Percentiles rank a stretch among this genome's conserved stretches.
Conservation (phyloP, 2,113 vertebrate species). For the Psittacula cyanocephala region DNA sequence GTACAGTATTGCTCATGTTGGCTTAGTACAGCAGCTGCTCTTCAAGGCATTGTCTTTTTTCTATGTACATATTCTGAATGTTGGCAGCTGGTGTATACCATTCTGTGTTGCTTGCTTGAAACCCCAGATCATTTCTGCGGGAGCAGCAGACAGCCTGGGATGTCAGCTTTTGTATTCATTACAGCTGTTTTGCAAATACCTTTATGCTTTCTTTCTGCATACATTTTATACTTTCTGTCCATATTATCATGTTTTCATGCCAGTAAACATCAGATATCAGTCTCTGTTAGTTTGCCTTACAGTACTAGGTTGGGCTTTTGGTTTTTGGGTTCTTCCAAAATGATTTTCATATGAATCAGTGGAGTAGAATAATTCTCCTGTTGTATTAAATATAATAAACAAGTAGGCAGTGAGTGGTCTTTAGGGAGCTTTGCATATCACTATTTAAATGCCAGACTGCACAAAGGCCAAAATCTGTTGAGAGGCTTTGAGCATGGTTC, state of each 20-base stretch:
- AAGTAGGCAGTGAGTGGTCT: not conserved
- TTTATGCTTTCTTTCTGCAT: not conserved
- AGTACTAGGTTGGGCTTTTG: not conserved
- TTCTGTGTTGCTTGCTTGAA: not conserved
- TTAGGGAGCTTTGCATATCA: not conserved
- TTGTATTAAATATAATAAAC: not conserved
- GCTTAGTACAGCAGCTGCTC: rapidly evolving
- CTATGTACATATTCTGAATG: not conserved
- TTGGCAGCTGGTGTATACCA: not conserved
- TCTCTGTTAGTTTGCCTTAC: not conserved
- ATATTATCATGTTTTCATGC: not conserved
- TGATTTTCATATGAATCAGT: not conserved
- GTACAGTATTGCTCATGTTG: not conserved
- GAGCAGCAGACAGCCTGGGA: not conserved
- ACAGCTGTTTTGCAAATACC: not conserved
- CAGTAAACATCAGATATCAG: not conserved
- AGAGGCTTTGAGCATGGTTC: not conserved
- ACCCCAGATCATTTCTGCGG: not conserved
- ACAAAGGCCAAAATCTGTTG: not conserved
- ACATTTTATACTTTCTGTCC: not conserved
- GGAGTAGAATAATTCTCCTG: not conserved
- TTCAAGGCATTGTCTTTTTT: not conserved
- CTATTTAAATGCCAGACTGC: not conserved
- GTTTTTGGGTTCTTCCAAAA: not conserved
- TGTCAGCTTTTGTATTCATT: not conserved